Base-by-base conservation (phyloP, 2,113 vertebrate genomes). In the Mola mola region DNA sequence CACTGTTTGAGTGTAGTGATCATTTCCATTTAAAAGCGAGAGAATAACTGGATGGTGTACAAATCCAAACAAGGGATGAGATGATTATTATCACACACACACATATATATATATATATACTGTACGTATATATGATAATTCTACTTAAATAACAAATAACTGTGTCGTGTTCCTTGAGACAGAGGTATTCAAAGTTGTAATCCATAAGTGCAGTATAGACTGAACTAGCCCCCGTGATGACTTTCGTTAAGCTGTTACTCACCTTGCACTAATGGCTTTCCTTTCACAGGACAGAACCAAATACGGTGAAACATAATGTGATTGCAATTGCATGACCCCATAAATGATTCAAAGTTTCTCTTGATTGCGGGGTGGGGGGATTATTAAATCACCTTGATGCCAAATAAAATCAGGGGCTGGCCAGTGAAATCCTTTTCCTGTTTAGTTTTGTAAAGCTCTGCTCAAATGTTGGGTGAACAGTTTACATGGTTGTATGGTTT, bases 281-380 rank as follows among this genome's bases (percentile, higher is more conserved):
- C 41, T 12, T 57, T 43, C 40, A n/a, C 51, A 25, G 42, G 57
- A 17, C 62, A 29, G 33, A 68, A n/a, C n/a, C n/a, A n/a, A n/a
- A n/a, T n/a, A n/a, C n/a, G 72, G 38, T 56, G 56, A 64, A 53
- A 21, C 28, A 55, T 22, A 64, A 75, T 22, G 29, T 49, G 61
- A 59, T 69, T 79, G 66, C 3, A 2, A 36, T 74, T 55, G 56
- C 38, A 26, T 66, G 24, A 70, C 69, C 56, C 75, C 63, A 57
- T 77, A 63, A 69, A 69, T 64, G 60, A 78, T 66, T 64, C 63
- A 64, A 25, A 78, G 21, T 56, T 41, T 49, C 38, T 42, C 12
- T 62, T 40, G 24, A 67, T 50, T 62, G 40, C 48, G 24, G 38
- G 59, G 42, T 36, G 29, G n/a, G 17, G 36, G 34, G 68, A 59